Evolutionary conservation across 2,888 invertebrate genomes (phyloP).

Genomic region (Dolichopus griseipennis): DNA sequence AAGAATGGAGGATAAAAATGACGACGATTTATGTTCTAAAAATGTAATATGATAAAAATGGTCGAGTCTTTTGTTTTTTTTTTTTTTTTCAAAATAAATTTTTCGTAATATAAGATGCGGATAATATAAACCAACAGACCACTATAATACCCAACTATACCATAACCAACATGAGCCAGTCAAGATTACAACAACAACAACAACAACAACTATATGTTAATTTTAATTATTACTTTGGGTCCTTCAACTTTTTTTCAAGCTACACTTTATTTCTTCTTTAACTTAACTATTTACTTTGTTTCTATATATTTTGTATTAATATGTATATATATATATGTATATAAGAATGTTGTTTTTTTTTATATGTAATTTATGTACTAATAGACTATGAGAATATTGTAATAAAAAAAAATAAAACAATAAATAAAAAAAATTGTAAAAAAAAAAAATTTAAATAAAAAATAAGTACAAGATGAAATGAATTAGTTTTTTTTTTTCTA

Average conservation of each 20-base stretch:
- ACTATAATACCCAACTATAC: no score
- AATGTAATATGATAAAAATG: not conserved
- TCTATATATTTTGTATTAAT: no score
- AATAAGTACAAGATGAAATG: no score
- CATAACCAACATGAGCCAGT: not conserved
- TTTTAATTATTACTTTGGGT: not conserved
- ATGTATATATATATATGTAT: not conserved
- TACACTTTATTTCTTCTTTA: not conserved
- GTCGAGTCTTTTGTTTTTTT: not conserved
- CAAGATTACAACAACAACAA: not conserved
- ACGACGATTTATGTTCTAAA: not conserved
- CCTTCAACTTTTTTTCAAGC: not conserved
- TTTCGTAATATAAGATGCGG: not conserved
- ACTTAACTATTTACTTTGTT: not conserved
- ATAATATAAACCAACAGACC: not conserved
- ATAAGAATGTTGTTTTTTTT: not conserved
- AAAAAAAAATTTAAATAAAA: not conserved
- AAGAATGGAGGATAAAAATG: not conserved
- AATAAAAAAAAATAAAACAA: not conserved
- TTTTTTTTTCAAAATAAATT: not conserved
- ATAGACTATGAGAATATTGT: not conserved
- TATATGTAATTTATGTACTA: not conserved
- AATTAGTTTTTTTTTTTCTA: not conserved
- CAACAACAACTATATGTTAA: not conserved
- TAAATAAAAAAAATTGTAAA: no score